Percentiles rank a stretch among this genome's conserved stretches.
Evolutionary conservation across 2,888 invertebrate genomes (phyloP).

Genomic region (Petrophora chlorosata): DNA sequence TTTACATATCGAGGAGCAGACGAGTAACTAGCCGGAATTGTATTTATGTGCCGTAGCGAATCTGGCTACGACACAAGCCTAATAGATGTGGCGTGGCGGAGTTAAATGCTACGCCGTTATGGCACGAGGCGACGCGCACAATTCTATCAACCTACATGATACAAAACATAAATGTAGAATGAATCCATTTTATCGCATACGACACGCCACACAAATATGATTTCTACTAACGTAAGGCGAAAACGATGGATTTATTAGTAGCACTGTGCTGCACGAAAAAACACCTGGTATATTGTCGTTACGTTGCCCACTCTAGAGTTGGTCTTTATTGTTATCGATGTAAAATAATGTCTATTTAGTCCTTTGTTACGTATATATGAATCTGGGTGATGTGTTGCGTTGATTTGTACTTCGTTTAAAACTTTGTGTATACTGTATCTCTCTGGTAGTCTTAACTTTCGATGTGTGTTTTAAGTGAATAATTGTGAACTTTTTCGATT

Average conservation of each 20-base stretch:
- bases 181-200: no score
- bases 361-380: constrained; percentile 5
- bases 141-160: no score
- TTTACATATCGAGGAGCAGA: neutral
- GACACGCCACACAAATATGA: neutral
- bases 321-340: constrained; percentile 19
- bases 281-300: constrained; percentile 1
- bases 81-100: neutral
- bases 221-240: no score
- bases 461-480: constrained; percentile 20
- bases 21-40: no score
- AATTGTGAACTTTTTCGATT: constrained; percentile 26
- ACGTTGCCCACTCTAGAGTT: constrained; percentile 6
- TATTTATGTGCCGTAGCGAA: neutral
- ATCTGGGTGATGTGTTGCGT: constrained; percentile 18
- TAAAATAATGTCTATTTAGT: constrained; percentile 19
- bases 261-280: constrained; percentile 1
- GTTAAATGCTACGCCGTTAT: no score
- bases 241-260: no score
- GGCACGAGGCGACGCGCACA: no score
- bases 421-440: constrained; percentile 17
- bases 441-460: constrained; percentile 19
- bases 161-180: no score
- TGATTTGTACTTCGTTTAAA: constrained; percentile 10
- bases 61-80: no score